Percentiles rank a stretch among this genome's conserved stretches.
Evolutionary conservation across 2,113 vertebrate genomes (phyloP).

Genomic region (Chiloscyllium plagiosum): DNA sequence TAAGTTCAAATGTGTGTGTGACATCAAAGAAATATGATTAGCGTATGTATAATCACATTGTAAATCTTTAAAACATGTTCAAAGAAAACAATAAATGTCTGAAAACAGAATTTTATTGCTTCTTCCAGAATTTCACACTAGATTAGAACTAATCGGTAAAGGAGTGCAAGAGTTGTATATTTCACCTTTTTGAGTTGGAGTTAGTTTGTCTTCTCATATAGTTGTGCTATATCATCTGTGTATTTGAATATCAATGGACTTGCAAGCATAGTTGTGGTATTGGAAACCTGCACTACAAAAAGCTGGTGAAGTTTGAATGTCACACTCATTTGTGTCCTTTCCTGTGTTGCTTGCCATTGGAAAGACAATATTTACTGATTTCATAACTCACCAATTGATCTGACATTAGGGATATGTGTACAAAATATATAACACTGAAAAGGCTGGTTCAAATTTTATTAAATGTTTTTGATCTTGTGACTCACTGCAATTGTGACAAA

Average conservation of each 20-base stretch:
- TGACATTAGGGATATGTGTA: neutral
- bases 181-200: neutral
- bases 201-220: neutral
- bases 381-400: neutral
- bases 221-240: neutral
- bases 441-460: neutral
- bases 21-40: neutral
- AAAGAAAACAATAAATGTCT: neutral
- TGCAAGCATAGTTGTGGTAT: neutral
- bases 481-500: neutral
- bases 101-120: neutral
- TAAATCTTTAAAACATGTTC: neutral
- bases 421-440: neutral
- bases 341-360: neutral
- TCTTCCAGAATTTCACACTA: neutral
- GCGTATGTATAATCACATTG: neutral
- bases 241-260: neutral
- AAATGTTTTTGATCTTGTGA: slow-evolving; percentile 16
- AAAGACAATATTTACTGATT: neutral
- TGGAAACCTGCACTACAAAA: neutral
- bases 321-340: neutral
- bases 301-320: neutral
- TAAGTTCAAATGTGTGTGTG: neutral
- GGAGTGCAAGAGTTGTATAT: neutral
- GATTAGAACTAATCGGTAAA: neutral